Base-by-base conservation (phyloP, 2,888 invertebrate genomes). In the Pristionchus fissidentatus region DNA sequence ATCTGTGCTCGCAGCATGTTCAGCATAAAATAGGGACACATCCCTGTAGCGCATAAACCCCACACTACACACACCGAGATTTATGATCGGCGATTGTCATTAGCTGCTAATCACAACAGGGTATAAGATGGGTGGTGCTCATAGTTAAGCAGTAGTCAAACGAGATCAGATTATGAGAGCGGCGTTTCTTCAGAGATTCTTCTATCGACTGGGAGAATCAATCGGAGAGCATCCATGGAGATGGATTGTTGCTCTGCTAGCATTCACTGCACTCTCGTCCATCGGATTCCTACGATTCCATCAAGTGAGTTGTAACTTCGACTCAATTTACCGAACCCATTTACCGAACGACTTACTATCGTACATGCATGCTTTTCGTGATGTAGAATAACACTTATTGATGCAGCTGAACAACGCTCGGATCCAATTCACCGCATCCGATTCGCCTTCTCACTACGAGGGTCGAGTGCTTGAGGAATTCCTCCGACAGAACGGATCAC, bases 361-460 rank as follows among this genome's bases (percentile, higher is more conserved):
- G 46, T 7, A 46, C 7, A 46, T 46, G 8, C 15, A 46, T 46
- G 46, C 15, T 46, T 46, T 46, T 15, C 46, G 46, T 60, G 66
- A 66, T 5, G 5, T 13, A 35, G 57, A 60, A 73, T 83, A 19
- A 8, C 55, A 35, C 43, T 77, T 41, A n/a, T n/a, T n/a, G n/a
- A n/a, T n/a, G n/a, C 35, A 89, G 89, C 86, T 89, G 43, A 89
- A 89, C 85, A 89, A 89, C 84, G 89, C 89, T 26, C 85, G 89
- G 41, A 84, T 88, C 41, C 88, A 88, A 60, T 89, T 87, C 87
- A 89, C 89, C 26, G 89, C 86, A 8, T 87, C 87, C 26, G 87
- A 88, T 52, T 87, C 89, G 13, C 86, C 86, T 78, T 87, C 87
- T 66, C 87, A 86, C 41, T 26, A 49, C 13, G 89, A 89, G 83